A percentile compares a stretch with the other conserved stretches of the same genome.
These are phyloP conservation scores for Pseudopipra pipra DNA, from an alignment of 2,113 vertebrate species.

Conservation along the genomic window DNA sequence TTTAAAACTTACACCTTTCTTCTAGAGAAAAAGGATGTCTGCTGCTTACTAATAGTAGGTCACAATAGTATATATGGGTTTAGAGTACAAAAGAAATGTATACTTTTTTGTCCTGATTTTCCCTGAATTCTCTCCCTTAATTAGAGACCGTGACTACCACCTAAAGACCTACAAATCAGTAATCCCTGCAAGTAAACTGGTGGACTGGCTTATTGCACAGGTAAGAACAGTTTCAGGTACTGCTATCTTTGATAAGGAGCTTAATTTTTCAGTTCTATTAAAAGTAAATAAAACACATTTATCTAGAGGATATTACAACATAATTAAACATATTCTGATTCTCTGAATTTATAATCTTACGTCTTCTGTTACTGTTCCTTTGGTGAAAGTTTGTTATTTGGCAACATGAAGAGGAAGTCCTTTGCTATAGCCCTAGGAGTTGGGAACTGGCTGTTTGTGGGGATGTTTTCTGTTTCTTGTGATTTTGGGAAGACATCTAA, in stretches of 20 bases:
- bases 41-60: background rate
- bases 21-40: background rate
- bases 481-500: background rate
- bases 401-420: background rate
- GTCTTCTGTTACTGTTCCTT: background rate
- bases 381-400: background rate
- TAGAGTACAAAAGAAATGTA: background rate
- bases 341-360: background rate
- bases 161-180: slow-evolving; percentile 98
- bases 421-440: background rate
- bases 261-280: background rate
- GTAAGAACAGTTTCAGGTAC: slow-evolving; percentile 66
- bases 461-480: background rate
- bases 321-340: background rate
- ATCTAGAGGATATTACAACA: background rate
- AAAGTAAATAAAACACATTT: background rate
- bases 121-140: slow-evolving; percentile 9
- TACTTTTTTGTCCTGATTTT: background rate
- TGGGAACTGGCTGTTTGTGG: background rate
- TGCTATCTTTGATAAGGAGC: background rate
- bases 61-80: background rate
- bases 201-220: slow-evolving; percentile 96
- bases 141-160: slow-evolving; percentile 93
- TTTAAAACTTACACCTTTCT: background rate
- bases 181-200: slow-evolving; percentile 91